Conservation (phyloP, 2,797 vertebrate species). For the Apogon talboti region DNA sequence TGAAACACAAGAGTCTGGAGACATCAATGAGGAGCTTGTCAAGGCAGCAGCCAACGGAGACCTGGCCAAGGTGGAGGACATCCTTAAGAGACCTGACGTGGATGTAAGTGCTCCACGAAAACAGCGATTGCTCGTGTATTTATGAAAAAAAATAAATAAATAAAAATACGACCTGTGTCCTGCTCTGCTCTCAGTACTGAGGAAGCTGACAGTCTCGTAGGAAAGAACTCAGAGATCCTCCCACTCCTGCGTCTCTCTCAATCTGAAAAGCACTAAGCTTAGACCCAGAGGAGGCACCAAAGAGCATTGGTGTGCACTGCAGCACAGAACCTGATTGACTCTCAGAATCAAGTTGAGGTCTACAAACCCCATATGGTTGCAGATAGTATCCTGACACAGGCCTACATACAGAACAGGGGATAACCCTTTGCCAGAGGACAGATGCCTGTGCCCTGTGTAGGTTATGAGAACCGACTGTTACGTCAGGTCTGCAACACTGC, state of each 20-base stretch:
- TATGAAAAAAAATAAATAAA: conserved; percentile 21
- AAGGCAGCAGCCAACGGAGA: conserved; percentile 99
- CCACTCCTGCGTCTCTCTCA: conserved; percentile 61
- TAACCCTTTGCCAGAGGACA: conserved; percentile 48
- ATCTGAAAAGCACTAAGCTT: conserved; percentile 71
- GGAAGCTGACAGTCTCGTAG: conserved; percentile 47
- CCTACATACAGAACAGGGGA: conserved; percentile 24
- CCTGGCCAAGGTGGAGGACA: conserved; percentile 98
- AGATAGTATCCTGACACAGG: conserved; percentile 47
- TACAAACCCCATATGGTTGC: conserved; percentile 50
- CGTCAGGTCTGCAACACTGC: conserved; percentile 60
- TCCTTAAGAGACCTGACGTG: conserved; percentile 96
- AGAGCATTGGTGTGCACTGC: conserved; percentile 71
- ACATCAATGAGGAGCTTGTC: conserved; percentile 98
- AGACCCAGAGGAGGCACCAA: conserved; percentile 66
- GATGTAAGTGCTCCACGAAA: conserved; percentile 84
- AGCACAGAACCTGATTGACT: conserved; percentile 65
- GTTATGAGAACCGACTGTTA: conserved; percentile 46
- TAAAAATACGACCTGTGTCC: conserved; percentile 18
- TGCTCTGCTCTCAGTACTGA: conserved; percentile 47
- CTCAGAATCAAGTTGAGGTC: conserved; percentile 49
- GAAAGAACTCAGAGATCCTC: conserved; percentile 61
- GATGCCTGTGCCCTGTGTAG: conserved; percentile 29
- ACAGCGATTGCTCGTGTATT: not conserved
- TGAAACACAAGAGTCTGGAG: conserved; percentile 98